These are phyloP conservation scores for Anabacerthia variegaticeps DNA, from an alignment of 2,797 vertebrate species.

Conservation along the genomic window DNA sequence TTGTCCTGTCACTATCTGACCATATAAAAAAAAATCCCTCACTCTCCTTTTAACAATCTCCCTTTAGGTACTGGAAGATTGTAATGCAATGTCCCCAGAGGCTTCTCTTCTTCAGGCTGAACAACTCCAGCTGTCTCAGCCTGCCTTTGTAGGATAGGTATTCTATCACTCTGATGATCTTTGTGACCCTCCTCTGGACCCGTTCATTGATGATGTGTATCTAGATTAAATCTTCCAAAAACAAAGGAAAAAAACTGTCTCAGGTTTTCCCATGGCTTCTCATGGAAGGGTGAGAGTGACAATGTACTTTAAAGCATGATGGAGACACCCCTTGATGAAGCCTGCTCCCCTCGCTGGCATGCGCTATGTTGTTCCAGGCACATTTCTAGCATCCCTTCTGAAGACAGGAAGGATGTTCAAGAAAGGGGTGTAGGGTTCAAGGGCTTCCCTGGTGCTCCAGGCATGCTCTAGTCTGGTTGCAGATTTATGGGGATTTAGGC, in stretches of 20 bases:
- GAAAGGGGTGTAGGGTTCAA: neutral
- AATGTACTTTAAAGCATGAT: neutral
- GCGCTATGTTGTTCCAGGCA: neutral
- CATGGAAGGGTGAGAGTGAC: neutral
- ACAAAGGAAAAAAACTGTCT: neutral
- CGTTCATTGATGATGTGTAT: neutral
- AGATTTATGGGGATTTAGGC: neutral
- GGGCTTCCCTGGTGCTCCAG: neutral
- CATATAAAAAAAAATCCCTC: neutral
- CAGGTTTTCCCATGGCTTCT: neutral
- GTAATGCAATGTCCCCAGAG: neutral
- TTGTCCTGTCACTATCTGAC: neutral
- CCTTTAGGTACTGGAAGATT: neutral
- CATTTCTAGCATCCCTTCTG: neutral
- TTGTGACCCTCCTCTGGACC: neutral
- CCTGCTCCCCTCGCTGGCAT: neutral
- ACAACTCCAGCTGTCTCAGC: neutral
- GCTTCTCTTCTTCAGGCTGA: neutral
- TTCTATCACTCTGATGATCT: neutral
- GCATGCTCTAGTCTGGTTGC: neutral
- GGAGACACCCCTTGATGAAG: neutral
- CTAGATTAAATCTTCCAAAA: neutral
- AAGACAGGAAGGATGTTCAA: neutral
- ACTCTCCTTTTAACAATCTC: neutral
- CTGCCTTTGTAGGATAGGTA: neutral